phyloP scores from a whole-genome alignment of 2,797 vertebrate species.

The Sylvilagus floridanus region DNA sequence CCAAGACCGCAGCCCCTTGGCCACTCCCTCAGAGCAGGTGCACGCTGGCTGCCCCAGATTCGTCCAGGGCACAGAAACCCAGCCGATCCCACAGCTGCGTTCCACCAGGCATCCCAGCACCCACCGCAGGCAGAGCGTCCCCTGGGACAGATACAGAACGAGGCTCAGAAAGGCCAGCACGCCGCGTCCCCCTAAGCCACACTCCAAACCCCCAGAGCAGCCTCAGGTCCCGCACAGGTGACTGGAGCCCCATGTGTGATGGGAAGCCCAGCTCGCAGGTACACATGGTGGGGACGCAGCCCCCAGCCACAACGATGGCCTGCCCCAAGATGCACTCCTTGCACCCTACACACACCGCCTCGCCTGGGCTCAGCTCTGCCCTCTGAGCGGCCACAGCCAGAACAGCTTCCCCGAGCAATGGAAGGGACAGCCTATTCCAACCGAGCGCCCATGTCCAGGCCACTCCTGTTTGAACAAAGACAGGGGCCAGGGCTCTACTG shows the following conservation, averaged over 20 bases:
- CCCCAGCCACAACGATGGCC: too few relatives aligned
- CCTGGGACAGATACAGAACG: not conserved
- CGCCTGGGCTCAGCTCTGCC: not conserved
- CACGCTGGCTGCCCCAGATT: accelerated
- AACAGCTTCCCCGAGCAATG: not conserved
- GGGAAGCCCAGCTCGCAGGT: too few relatives aligned
- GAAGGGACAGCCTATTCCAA: not conserved
- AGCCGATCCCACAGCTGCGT: not conserved
- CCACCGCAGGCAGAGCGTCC: not conserved
- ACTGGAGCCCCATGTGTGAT: too few relatives aligned
- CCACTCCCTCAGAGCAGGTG: not conserved
- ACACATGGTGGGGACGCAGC: too few relatives aligned
- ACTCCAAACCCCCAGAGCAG: too few relatives aligned
- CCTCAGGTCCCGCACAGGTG: too few relatives aligned
- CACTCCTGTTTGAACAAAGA: conserved; percentile 23
- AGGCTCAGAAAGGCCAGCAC: not conserved
- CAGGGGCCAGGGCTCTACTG: not conserved
- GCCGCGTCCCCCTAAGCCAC: too few relatives aligned
- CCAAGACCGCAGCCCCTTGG: not conserved
- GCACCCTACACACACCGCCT: too few relatives aligned
- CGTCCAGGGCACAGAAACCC: not conserved
- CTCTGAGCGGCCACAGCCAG: not conserved
- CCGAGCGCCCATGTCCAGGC: not conserved
- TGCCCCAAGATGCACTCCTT: too few relatives aligned
- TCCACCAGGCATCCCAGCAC: not conserved